Conservation (phyloP, 2,113 vertebrate genomes). For the Catagonus wagneri region DNA sequence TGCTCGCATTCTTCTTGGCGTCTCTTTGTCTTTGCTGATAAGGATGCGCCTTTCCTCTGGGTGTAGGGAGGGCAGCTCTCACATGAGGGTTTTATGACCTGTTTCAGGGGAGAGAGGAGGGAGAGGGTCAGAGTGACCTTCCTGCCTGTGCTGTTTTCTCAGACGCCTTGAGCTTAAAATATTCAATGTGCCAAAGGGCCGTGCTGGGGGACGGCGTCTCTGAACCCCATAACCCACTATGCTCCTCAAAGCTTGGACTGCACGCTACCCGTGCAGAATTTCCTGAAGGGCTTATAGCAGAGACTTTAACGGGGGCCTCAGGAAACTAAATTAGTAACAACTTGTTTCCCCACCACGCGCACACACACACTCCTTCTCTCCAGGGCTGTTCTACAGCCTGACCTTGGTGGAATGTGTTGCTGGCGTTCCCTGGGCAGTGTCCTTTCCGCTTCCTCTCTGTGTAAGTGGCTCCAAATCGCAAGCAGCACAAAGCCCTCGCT, state of each 20-base stretch:
- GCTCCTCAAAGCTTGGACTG: not conserved
- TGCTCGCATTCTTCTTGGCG: not conserved
- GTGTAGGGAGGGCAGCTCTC: not conserved
- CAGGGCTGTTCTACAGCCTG: not conserved
- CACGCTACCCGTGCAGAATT: not conserved
- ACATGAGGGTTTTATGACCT: not conserved
- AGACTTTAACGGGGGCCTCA: not conserved
- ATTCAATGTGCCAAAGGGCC: not conserved
- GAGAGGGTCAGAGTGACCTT: conserved; percentile 20
- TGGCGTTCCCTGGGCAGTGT: not conserved
- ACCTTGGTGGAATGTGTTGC: not conserved
- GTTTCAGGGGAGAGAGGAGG: not conserved
- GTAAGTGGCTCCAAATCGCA: not conserved
- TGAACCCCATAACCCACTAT: not conserved
- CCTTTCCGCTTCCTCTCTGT: not conserved
- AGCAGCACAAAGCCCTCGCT: not conserved
- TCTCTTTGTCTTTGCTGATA: not conserved
- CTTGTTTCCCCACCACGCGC: not conserved
- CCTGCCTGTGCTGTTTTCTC: conserved; percentile 20
- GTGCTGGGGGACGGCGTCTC: not conserved
- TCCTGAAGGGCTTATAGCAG: not conserved
- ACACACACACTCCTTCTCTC: not conserved
- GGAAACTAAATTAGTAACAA: not conserved
- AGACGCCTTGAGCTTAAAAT: not conserved
- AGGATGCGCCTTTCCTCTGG: not conserved